Conservation (phyloP, 2,797 vertebrate species). For the Botia almorhae region DNA sequence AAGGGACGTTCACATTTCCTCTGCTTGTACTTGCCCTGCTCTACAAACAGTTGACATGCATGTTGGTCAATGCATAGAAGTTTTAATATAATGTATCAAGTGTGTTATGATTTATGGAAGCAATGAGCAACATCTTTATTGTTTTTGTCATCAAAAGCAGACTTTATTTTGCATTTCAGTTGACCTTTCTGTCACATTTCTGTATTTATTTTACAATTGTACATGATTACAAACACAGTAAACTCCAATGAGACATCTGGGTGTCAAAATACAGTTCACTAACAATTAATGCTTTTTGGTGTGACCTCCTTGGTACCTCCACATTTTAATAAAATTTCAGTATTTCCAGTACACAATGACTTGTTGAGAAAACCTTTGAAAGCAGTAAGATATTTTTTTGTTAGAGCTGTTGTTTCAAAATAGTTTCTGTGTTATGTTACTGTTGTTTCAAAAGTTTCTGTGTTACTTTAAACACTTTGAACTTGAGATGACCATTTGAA, state of each 20-base stretch:
- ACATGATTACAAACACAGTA: not conserved
- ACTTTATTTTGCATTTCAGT: too few species aligned
- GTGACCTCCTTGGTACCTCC: not conserved
- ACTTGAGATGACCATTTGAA: too few species aligned
- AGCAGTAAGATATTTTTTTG: not conserved
- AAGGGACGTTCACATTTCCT: slow-evolving; percentile 80
- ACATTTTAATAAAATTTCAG: not conserved
- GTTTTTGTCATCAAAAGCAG: too few species aligned
- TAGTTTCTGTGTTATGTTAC: too few species aligned
- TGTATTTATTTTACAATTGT: not conserved
- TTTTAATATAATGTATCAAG: not conserved
- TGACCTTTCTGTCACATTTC: not conserved
- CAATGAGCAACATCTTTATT: not conserved
- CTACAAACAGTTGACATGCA: slow-evolving; percentile 61
- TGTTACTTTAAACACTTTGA: not conserved
- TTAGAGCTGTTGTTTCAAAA: not conserved
- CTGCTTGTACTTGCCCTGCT: slow-evolving; percentile 80
- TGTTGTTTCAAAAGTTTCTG: too few species aligned
- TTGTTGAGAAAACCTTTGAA: not conserved
- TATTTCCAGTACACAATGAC: too few species aligned
- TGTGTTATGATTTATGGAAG: not conserved
- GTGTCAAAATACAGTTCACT: not conserved
- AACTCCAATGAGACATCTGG: not conserved
- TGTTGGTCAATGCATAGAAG: not conserved
- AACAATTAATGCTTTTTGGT: not conserved